A percentile compares a stretch with the other conserved stretches of the same genome.
Conservation (phyloP, 2,888 invertebrate genomes). For the Amblyjoppa proteus region DNA sequence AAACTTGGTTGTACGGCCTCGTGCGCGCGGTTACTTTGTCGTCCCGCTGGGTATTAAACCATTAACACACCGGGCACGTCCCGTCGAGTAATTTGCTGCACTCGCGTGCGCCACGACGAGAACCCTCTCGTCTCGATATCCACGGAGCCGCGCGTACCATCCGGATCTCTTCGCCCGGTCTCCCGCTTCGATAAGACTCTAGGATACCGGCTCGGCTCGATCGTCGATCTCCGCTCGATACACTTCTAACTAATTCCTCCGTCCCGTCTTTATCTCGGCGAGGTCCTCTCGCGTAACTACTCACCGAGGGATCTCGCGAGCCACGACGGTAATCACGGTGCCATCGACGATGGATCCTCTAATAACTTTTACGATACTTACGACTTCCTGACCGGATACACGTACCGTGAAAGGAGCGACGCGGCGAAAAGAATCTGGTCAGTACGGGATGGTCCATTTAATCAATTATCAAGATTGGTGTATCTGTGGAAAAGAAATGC, state of each 20-base stretch:
- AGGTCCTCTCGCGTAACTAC: conserved; percentile 4
- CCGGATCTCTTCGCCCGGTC: conserved; percentile 53
- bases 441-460: neutral
- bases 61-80: conserved; percentile 69
- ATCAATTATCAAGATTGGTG: neutral
- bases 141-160: neutral
- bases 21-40: conserved; percentile 69
- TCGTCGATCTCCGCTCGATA: conserved; percentile 60
- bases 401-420: neutral
- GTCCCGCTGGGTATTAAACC: conserved; percentile 69
- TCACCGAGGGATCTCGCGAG: neutral
- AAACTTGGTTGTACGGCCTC: conserved; percentile 41
- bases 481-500: neutral
- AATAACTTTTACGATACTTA: conserved; percentile 19
- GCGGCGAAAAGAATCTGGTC: neutral
- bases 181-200: conserved; percentile 53
- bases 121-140: conserved; percentile 24
- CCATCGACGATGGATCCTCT: conserved; percentile 7
- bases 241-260: conserved; percentile 54
- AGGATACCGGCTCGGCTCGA: conserved; percentile 41
- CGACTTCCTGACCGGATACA: conserved; percentile 25
- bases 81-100: conserved; percentile 79
- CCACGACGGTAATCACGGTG: conserved; percentile 34
- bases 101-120: conserved; percentile 67
- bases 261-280: conserved; percentile 30